Evolutionary conservation across 2,797 vertebrate species (phyloP).

Genomic region (Vireo griseus): DNA sequence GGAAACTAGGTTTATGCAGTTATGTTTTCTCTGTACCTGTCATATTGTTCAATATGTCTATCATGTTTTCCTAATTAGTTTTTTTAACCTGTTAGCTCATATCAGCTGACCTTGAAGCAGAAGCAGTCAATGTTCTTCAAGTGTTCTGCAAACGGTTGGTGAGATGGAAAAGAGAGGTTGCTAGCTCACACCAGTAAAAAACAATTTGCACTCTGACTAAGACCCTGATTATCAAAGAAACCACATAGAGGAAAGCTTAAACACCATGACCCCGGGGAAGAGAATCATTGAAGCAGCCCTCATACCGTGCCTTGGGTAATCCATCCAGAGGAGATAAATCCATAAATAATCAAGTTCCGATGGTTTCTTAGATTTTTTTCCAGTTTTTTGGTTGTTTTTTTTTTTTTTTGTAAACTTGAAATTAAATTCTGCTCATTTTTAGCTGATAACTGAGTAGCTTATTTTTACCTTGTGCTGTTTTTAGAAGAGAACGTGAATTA

Average conservation of each 20-base stretch:
- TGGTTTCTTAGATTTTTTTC: neutral
- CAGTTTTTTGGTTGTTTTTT: no score
- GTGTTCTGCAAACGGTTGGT: neutral
- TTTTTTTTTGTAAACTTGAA: neutral
- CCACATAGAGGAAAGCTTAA: neutral
- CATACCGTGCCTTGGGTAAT: neutral
- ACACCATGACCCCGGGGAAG: neutral
- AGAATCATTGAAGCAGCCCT: neutral
- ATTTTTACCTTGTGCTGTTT: neutral
- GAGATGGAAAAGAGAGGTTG: neutral
- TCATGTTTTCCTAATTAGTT: neutral
- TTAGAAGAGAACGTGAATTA: neutral
- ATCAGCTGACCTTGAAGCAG: neutral
- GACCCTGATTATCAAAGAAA: neutral
- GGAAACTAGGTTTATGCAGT: neutral
- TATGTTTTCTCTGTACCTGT: neutral
- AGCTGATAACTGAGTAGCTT: neutral
- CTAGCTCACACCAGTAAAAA: neutral
- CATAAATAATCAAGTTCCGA: neutral
- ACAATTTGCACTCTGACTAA: neutral
- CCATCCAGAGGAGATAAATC: neutral
- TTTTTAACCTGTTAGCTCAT: neutral
- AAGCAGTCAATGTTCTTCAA: neutral
- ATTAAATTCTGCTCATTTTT: neutral
- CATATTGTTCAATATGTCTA: neutral